A percentile compares a stretch with the other conserved stretches of the same genome.
Evolutionary conservation across 2,797 vertebrate genomes (phyloP).

Genomic region (Psittacula derbiana): DNA sequence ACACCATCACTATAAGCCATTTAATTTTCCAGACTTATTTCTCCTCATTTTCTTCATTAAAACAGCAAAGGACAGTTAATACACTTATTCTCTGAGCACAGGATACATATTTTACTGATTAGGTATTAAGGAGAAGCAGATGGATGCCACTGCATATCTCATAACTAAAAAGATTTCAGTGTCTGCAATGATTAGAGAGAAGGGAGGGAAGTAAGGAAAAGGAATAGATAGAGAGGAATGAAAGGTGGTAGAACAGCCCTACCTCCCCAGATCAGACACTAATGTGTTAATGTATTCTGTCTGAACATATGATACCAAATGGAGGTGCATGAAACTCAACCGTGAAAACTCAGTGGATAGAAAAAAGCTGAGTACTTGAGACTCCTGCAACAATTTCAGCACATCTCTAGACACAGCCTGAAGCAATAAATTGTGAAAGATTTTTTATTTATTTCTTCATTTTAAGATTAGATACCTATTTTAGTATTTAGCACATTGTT

Average conservation of each 20-base stretch:
- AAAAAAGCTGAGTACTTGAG: conserved; percentile 35
- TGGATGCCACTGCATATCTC: not conserved
- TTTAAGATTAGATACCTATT: not conserved
- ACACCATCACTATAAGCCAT: not conserved
- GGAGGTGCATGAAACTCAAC: not conserved
- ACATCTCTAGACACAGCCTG: conserved; percentile 36
- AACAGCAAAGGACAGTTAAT: not conserved
- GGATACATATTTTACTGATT: conserved; percentile 9
- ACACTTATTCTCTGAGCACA: not conserved
- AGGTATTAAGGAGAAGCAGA: not conserved
- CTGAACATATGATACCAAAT: conserved; percentile 34
- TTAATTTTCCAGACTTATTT: not conserved
- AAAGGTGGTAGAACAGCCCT: not conserved
- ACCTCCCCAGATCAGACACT: conserved; percentile 3
- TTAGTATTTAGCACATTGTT: conserved; percentile 13
- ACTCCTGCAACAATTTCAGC: conserved; percentile 17
- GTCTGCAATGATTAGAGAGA: not conserved
- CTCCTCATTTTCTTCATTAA: not conserved
- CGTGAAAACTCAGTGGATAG: conserved; percentile 12
- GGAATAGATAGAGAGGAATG: not conserved
- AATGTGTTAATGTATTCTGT: conserved; percentile 46
- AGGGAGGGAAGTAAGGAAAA: not conserved
- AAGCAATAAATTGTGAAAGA: conserved; percentile 30
- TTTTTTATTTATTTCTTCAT: not conserved
- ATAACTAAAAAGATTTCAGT: conserved; percentile 5